Conservation (phyloP, 1,140 invertebrate genomes). For the Drosophila mojavensis region DNA sequence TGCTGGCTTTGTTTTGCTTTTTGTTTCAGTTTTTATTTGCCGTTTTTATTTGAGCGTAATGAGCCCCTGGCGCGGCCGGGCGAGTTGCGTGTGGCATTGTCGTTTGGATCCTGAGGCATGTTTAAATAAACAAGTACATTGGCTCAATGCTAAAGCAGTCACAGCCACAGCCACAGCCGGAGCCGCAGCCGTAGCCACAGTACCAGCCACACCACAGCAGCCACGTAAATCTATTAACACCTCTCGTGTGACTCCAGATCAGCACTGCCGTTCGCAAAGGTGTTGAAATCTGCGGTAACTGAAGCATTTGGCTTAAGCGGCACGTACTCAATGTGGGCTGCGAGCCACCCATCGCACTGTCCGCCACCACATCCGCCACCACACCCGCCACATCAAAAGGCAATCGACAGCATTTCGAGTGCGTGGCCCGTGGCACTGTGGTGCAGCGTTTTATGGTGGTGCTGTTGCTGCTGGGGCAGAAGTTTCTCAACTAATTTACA, state of each 20-base stretch:
- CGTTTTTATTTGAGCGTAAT: conserved; percentile 61
- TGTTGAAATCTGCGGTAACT: conserved; percentile 66
- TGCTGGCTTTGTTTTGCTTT: conserved; percentile 43
- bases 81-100: conserved; percentile 60
- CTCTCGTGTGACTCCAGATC: conserved; percentile 44
- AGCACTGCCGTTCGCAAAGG: conserved; percentile 38
- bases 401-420: conserved; percentile 54
- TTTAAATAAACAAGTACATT: conserved; percentile 55
- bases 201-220: conserved; percentile 10
- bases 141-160: conserved; percentile 43
- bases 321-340: conserved; percentile 57
- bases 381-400: conserved; percentile 70
- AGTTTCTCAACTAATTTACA: conserved; percentile 76
- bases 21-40: conserved; percentile 43
- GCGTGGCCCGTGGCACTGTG: conserved; percentile 30
- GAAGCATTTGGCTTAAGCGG: conserved; percentile 66
- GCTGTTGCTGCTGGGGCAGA: background rate
- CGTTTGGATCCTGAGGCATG: conserved; percentile 48
- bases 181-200: background rate
- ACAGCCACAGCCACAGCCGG: conserved; percentile 14
- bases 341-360: conserved; percentile 2
- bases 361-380: conserved; percentile 27
- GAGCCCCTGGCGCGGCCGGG: conserved; percentile 39
- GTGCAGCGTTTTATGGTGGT: conserved; percentile 1
- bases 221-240: conserved; percentile 81